These are phyloP conservation scores for Oreohelix idahoensis DNA, from an alignment of 1,140 invertebrate species.

Conservation along the genomic window DNA sequence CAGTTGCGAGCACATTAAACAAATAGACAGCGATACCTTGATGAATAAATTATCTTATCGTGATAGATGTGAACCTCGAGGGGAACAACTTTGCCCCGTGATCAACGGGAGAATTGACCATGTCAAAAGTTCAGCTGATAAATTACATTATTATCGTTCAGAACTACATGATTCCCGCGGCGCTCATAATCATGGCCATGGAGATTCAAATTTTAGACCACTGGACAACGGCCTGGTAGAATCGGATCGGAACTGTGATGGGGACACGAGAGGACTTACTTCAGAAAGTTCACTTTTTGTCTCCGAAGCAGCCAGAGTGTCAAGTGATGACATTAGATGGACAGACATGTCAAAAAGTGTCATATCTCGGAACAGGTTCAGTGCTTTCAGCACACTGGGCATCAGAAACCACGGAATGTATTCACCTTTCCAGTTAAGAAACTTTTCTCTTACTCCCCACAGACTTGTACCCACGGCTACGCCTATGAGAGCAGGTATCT, in stretches of 20 bases:
- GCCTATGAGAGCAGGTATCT: constrained; percentile 4
- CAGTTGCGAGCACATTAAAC: background rate
- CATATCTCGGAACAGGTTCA: constrained; percentile 2
- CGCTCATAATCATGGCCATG: background rate
- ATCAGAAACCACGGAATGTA: background rate
- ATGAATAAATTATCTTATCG: background rate
- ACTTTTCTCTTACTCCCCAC: background rate
- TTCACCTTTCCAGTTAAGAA: constrained; percentile 1
- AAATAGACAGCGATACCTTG: background rate
- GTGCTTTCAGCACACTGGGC: constrained; percentile 30
- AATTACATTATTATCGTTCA: background rate
- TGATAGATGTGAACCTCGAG: background rate
- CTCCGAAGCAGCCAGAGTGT: background rate
- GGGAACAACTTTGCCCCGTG: background rate
- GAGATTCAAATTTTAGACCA: background rate
- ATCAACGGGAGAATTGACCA: background rate
- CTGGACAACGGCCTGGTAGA: background rate
- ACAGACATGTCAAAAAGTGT: background rate
- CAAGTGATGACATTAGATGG: constrained; percentile 1
- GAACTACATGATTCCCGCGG: background rate
- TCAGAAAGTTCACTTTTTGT: background rate
- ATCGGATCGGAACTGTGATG: background rate
- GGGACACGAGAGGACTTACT: background rate
- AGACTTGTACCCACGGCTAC: background rate
- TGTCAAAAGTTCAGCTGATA: background rate